Conservation (phyloP, 1,140 invertebrate species). For the Epicauta chinensis region DNA sequence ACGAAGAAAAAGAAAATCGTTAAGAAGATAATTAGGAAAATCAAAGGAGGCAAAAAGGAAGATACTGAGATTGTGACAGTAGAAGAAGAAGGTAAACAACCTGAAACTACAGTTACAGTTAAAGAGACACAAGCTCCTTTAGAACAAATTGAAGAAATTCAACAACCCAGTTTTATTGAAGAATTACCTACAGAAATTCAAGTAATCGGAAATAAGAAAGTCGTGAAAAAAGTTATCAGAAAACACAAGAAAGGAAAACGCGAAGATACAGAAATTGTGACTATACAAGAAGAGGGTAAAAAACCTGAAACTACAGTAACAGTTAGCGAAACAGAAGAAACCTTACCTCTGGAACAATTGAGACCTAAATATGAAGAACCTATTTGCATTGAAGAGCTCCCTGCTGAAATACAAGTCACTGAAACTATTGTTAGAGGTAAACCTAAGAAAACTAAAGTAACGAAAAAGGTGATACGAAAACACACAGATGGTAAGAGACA, state of each 20-base stretch:
- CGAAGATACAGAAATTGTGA: conserved; percentile 32
- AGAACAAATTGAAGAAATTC: too few relatives aligned
- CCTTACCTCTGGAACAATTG: conserved; percentile 34
- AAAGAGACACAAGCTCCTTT: conserved; percentile 4
- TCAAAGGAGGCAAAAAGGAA: conserved; percentile 42
- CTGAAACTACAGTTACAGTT: conserved; percentile 28
- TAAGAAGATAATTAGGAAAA: conserved; percentile 41
- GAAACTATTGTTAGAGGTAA: conserved; percentile 15
- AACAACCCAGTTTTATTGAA: conserved; percentile 33
- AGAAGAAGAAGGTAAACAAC: conserved; percentile 42
- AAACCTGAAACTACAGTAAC: conserved; percentile 36
- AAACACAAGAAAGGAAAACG: conserved; percentile 35
- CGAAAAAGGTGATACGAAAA: conserved; percentile 23
- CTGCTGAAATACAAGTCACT: neutral
- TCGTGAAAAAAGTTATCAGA: conserved; percentile 34
- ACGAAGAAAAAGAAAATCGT: conserved; percentile 29
- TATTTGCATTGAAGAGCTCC: conserved; percentile 20
- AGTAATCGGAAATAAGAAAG: conserved; percentile 40
- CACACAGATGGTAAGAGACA: conserved; percentile 39
- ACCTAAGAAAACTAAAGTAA: conserved; percentile 1
- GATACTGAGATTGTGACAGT: conserved; percentile 45
- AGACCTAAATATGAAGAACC: conserved; percentile 3
- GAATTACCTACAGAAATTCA: conserved; percentile 22
- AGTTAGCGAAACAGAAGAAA: conserved; percentile 35
- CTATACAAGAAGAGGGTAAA: conserved; percentile 37